A percentile compares a stretch with the other conserved stretches of the same genome.
Evolutionary conservation across 1,140 invertebrate genomes (phyloP).

Genomic region (Heliconius himera): DNA sequence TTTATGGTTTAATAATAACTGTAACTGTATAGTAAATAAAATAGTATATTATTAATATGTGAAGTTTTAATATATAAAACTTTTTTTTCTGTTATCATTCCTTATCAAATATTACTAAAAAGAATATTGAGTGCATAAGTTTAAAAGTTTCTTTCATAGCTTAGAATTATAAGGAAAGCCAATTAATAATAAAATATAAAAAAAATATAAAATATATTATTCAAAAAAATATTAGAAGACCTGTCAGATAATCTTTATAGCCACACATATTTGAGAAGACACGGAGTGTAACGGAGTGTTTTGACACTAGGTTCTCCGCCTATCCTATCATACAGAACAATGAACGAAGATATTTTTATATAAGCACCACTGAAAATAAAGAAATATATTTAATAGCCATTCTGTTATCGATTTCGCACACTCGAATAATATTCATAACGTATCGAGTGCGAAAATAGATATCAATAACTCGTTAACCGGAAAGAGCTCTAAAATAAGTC

Average conservation of each 20-base stretch:
- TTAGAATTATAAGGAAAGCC: not conserved
- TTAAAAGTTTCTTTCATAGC: not conserved
- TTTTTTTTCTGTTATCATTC: not conserved
- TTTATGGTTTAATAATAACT: not conserved
- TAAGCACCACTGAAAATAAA: not conserved
- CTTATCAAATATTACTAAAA: not conserved
- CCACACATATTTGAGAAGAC: no score
- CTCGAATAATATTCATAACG: constrained; percentile 7
- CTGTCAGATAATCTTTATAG: no score
- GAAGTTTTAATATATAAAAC: not conserved
- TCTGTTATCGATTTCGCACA: not conserved
- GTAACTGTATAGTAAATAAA: not conserved
- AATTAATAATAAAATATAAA: no score
- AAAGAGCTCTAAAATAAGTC: constrained; percentile 59
- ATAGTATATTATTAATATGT: not conserved
- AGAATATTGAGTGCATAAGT: not conserved
- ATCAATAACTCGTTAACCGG: constrained; percentile 59
- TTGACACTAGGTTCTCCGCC: no score
- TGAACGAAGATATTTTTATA: no score
- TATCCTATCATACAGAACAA: no score
- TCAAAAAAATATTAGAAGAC: no score
- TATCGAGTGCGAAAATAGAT: constrained; percentile 36
- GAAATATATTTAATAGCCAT: not conserved
- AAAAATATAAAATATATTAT: no score
- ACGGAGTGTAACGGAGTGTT: no score